Evolutionary conservation across 2,888 invertebrate species (phyloP).

Genomic region (Agonum fuliginosum): DNA sequence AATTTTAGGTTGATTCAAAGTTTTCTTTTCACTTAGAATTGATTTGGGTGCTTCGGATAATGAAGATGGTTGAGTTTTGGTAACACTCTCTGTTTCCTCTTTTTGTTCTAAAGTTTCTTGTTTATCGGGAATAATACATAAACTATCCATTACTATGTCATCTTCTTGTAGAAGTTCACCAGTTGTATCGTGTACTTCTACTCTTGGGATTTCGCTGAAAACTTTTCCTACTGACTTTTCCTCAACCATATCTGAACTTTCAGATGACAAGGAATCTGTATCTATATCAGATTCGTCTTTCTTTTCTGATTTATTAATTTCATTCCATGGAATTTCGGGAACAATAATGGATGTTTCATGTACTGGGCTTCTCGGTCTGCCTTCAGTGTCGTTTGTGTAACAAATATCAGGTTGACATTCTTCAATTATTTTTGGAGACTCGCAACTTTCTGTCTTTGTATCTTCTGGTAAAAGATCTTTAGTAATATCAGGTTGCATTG

Average conservation of each 20-base stretch:
- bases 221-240: slow-evolving; percentile 64
- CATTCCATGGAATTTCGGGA: slow-evolving; percentile 78
- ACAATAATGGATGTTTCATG: slow-evolving; percentile 81
- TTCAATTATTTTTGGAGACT: slow-evolving; percentile 54
- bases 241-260: slow-evolving; percentile 66
- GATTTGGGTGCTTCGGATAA: slow-evolving; percentile 67
- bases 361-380: slow-evolving; percentile 77
- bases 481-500: slow-evolving; percentile 60
- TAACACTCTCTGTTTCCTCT: slow-evolving; percentile 19
- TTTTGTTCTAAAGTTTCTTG: slow-evolving; percentile 38
- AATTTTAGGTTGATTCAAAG: slow-evolving; percentile 71
- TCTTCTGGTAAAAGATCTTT: slow-evolving; percentile 59
- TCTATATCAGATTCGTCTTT: slow-evolving; percentile 74
- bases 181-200: slow-evolving; percentile 80
- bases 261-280: slow-evolving; percentile 78
- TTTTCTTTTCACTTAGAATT: slow-evolving; percentile 70
- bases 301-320: slow-evolving; percentile 71
- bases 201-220: slow-evolving; percentile 73
- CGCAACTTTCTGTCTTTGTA: slow-evolving; percentile 41
- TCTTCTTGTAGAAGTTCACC: slow-evolving; percentile 63
- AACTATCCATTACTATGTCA: slow-evolving; percentile 65
- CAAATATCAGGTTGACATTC: slow-evolving; percentile 54
- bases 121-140: slow-evolving; percentile 61
- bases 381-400: slow-evolving; percentile 71
- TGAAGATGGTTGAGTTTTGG: slow-evolving; percentile 59